phyloP scores from a whole-genome alignment of 92 coral and sea anemone species.

The Parazoanthus swiftii region DNA sequence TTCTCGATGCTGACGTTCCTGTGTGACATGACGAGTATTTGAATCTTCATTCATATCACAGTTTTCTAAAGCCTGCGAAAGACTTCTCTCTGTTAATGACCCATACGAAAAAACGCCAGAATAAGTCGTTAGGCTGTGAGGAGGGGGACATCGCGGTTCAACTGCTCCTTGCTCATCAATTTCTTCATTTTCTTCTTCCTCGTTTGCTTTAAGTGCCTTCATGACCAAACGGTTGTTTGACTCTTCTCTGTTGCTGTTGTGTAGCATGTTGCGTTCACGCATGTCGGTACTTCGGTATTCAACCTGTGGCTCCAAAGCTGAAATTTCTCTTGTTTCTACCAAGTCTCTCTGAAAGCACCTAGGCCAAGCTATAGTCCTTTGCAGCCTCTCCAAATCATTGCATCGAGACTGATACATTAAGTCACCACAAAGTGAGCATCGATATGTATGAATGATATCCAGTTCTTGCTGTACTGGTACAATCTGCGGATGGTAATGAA shows the following conservation, averaged over 20 bases:
- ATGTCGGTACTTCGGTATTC: not conserved
- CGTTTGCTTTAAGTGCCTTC: too few species aligned
- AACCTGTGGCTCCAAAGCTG: not conserved
- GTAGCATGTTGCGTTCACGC: constrained; percentile 9
- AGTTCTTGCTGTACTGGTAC: not conserved
- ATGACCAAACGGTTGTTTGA: not conserved
- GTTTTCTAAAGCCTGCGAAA: too few species aligned
- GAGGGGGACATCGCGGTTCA: too few species aligned
- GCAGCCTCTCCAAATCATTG: not conserved
- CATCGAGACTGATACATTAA: not conserved
- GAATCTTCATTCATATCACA: too few species aligned
- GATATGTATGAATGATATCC: not conserved
- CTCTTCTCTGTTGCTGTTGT: not conserved
- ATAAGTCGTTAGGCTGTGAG: too few species aligned
- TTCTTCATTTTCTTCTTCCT: too few species aligned
- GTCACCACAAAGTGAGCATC: not conserved
- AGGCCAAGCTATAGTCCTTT: not conserved
- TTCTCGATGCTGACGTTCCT: too few species aligned
- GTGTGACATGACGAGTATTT: too few species aligned
- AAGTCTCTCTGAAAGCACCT: not conserved
- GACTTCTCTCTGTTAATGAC: too few species aligned
- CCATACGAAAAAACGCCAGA: too few species aligned
- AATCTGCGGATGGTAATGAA: not conserved
- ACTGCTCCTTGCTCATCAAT: too few species aligned
- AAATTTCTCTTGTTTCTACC: not conserved